phyloP scores from a whole-genome alignment of 1,140 invertebrate genomes.

The Leptopilina boulardi region DNA sequence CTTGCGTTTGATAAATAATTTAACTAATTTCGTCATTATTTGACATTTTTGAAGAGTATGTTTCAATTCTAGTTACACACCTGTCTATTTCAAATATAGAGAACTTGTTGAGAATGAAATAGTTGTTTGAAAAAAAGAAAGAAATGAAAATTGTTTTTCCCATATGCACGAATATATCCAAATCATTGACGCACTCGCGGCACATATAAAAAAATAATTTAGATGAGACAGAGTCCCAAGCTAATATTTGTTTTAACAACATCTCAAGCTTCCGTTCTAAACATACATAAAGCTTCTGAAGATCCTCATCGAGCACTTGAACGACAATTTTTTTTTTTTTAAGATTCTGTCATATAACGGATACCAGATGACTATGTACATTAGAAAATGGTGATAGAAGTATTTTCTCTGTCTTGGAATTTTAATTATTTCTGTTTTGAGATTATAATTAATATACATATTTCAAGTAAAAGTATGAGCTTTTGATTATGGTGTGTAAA shows the following conservation, averaged over 20 bases:
- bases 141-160: conserved; percentile 1
- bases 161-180: not conserved
- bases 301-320: conserved; percentile 1
- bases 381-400: not conserved
- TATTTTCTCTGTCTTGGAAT: conserved; percentile 5
- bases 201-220: not conserved
- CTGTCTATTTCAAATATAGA: no score
- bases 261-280: not conserved
- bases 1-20: no score
- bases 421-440: conserved; percentile 5
- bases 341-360: not conserved
- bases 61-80: no score
- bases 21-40: no score
- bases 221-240: conserved; percentile 5
- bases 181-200: not conserved
- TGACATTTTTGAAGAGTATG: no score
- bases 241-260: conserved; percentile 11
- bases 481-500: conserved; percentile 17
- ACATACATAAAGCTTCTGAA: not conserved
- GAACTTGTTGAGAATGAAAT: not conserved
- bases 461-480: not conserved
- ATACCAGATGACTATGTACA: not conserved
- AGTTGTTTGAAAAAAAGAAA: not conserved
- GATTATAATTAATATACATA: not conserved
- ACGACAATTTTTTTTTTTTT: not conserved